Base-by-base conservation (phyloP, 2,888 invertebrate genomes). In the Keiferia lycopersicella region DNA sequence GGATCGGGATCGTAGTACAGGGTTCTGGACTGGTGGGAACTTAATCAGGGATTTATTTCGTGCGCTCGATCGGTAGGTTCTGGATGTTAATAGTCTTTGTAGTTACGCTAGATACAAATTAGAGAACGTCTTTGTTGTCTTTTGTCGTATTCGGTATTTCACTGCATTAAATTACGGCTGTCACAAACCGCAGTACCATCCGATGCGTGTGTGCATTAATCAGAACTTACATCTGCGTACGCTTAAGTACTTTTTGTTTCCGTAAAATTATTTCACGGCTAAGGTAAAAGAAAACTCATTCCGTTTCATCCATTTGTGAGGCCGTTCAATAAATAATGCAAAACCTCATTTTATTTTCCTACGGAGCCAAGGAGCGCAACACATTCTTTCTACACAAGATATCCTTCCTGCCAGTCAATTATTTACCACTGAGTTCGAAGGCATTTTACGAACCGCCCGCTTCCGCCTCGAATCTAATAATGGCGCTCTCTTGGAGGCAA, bases 401-500 rank as follows among this genome's bases (percentile, higher is more conserved):
- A 34, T 57, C 30, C 57, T 34, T 34, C 57, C 34, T 14, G 20
- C 39, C 57, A 59, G 58, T 59, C 58, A 59, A 59, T 59, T 59
- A 59, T 59, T 59, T 59, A 59, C 39, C 58, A 38, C 58, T n/a
- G 60, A 60, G 45, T 45, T 61, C 61, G 51, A 22, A 51, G 34
- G 51, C 51, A 50, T 61, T 61, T 18, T 50, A 16, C 50, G 50
- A 51, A 38, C 34, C 61, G 45, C 61, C n/a, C 48, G 45, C 64
- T 64, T 61, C 34, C 77, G 73, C 83, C 78, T 79, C 70, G 77
- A 81, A 86, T 86, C 79, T 87, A 87, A 88, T 87, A 87, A 83
- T 77, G 77, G 75, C 71, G 76, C 69, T 67, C 77, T 73, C 71
- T 76, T 72, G 74, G 73, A 80, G 76, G 80, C 83, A 84, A 84